Base-by-base conservation (phyloP, 2,113 vertebrate species). In the Chaetorhynchus papuensis region DNA sequence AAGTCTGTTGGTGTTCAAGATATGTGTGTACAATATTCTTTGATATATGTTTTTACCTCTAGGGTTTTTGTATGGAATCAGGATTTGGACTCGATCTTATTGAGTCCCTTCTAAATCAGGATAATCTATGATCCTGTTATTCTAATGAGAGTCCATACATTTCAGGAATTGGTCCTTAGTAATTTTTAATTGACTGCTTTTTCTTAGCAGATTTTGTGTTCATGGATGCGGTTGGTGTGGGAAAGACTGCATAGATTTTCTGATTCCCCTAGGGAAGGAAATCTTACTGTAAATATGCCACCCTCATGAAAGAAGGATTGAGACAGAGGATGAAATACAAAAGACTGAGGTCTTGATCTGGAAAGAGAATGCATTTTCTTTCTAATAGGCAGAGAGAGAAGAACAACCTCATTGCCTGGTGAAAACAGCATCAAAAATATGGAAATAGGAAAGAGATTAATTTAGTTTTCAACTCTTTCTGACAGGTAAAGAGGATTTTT, bases 1-100 rank as follows among this genome's bases (percentile, higher is more conserved):
- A 71, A 76, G 19, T 12, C 10, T 42, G 22, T 54, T 9, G 3
- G 10, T 69, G 28, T 74, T 64, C 28, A 74, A 74, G 27, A 21
- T 4, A 45, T 0, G 0, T 47, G n/a, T 4, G 1, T 19, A 49
- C 11, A 64, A 59, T 39, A 33, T 27, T 63, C 10, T 47, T 72
- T 64, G 11, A n/a, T 44, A 53, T 1, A 11, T n/a, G 14, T 14
- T 74, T 74, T 78, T 74, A 63, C 7, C 28, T 63, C 39, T 64
- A 39, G 21, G 10, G 26, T 69, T 31, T 42, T 17, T 11, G 19
- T 64, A 15, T 57, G 30, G 14, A 72, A 63, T 63, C 23, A 78
- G 31, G 17, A 74, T 8, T 54, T 50, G 21, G 30, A 69, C 24
- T 60, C 6, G 2, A 31, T 37, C 18, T 39, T 74, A 50, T 49